These are phyloP conservation scores for Cryptotis parvus DNA, from an alignment of 2,113 vertebrate species.

Conservation along the genomic window DNA sequence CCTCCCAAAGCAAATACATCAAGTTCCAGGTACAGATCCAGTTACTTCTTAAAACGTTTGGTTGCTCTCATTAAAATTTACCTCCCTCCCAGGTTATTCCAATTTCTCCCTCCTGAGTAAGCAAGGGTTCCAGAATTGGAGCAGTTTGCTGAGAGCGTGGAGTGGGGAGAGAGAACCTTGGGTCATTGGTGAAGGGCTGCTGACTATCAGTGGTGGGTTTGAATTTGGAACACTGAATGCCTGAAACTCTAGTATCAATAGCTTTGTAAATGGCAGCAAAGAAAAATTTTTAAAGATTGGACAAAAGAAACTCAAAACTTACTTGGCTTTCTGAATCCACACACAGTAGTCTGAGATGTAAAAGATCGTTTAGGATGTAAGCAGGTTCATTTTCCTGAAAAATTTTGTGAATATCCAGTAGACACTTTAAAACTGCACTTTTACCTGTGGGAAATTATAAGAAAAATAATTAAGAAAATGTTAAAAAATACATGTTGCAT, in stretches of 20 bases:
- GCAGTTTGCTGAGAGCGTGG: neutral
- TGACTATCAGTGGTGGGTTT: no score
- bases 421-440: conserved; percentile 94
- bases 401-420: conserved; percentile 94
- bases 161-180: no score
- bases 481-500: neutral
- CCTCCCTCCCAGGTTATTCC: neutral
- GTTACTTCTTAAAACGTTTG: conserved; percentile 2
- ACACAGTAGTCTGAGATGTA: conserved; percentile 98
- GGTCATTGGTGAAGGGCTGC: no score
- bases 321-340: conserved; percentile 98
- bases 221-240: no score
- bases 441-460: conserved; percentile 88
- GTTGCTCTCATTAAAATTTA: conserved; percentile 6
- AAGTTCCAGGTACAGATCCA: neutral
- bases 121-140: neutral
- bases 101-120: neutral
- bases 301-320: conserved; percentile 83
- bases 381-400: conserved; percentile 95
- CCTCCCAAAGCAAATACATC: neutral
- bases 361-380: conserved; percentile 97
- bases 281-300: neutral
- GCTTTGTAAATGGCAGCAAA: no score
- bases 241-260: no score
- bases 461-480: conserved; percentile 30